phyloP scores from a whole-genome alignment of 2,797 vertebrate genomes.

The Graptemys geographica region DNA sequence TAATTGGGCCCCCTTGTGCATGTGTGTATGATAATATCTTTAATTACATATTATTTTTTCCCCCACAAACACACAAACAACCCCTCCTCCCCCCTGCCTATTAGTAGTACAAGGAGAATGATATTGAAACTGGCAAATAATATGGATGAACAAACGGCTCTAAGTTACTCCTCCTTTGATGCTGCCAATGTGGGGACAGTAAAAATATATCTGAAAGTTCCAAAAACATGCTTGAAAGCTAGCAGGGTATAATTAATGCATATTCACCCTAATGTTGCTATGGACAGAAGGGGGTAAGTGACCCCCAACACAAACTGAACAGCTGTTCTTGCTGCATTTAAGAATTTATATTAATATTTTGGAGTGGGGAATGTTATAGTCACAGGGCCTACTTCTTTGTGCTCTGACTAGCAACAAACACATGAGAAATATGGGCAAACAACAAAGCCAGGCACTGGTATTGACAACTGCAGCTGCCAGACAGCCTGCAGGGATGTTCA shows the following conservation, averaged over 20 bases:
- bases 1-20: neutral
- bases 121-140: neutral
- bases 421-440: neutral
- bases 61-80: neutral
- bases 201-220: neutral
- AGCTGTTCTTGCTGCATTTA: neutral
- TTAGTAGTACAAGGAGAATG: neutral
- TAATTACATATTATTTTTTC: neutral
- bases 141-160: neutral
- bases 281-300: too few species aligned
- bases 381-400: neutral
- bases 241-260: neutral
- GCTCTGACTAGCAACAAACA: neutral
- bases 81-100: accelerated
- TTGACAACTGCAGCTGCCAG: neutral
- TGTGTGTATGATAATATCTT: neutral
- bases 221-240: neutral
- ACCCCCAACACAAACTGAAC: neutral
- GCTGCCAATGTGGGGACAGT: neutral
- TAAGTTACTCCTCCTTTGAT: neutral
- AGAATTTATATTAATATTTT: neutral
- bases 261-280: neutral
- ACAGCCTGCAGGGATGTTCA: neutral
- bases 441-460: neutral
- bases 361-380: neutral